Evolutionary conservation across 2,888 invertebrate genomes (phyloP), one percentile per base, ranked within the genome.

Genomic region (Lochmaea crataegi): DNA sequence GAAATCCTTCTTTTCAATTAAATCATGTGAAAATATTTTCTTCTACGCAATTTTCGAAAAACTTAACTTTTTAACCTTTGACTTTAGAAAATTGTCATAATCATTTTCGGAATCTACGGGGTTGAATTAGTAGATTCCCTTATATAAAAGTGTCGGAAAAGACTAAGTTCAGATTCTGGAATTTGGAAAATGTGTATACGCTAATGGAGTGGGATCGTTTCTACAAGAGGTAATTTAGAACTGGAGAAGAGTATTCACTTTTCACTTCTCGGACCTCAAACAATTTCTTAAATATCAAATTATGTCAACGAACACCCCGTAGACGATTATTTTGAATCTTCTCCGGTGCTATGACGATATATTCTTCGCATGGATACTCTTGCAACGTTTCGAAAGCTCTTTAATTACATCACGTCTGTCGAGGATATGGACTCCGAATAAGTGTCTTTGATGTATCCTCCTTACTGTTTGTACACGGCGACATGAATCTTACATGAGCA

Each of bases 401-500:
- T 75, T 75, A 86, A 86, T 86, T 86, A 84, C 85, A 83, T 86
- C 85, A 81, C 82, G 82, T 82, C 80, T 81, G 82, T 82, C 82
- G 75, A 80, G 79, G 78, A 78, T 82, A 81, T 83, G 82, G 81
- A 82, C 83, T 80, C 77, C 79, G 81, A 79, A 53, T 53, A 53
- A 84, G 84, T 84, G 84, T 84, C 86, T 86, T 86, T 86, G 86
- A 86, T 86, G 84, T 85, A 80, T 81, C 83, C 84, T 85, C 85
- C 85, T 82, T 83, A 81, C 84, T 85, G 84, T 84, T 84, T 85
- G 82, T 84, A 84, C 83, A 85, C 84, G 83, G 83, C 82, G 83
- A 83, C 84, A 86, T 86, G 86, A 86, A 87, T 86, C 83, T 85
- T 86, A 86, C 86, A 87, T 87, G 85, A 86, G 85, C 83, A 41